phyloP scores from a whole-genome alignment of 1,140 invertebrate species.

The Venustaconcha ellipsiformis region DNA sequence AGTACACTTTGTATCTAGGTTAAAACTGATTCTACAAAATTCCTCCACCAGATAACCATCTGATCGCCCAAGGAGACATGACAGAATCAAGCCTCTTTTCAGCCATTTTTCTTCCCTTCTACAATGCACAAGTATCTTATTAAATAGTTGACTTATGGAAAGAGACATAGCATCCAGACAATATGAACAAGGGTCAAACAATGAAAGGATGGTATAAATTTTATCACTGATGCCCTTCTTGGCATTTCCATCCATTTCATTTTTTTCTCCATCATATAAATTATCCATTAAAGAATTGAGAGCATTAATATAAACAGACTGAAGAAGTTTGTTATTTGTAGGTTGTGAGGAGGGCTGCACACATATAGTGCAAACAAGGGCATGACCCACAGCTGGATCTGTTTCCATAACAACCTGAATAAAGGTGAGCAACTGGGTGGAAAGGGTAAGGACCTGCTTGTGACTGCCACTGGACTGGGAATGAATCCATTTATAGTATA shows the following conservation, averaged over 20 bases:
- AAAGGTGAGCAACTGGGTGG: conserved; percentile 36
- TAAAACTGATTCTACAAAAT: conserved; percentile 51
- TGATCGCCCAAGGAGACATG: conserved; percentile 44
- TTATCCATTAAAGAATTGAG: conserved; percentile 47
- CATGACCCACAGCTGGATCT: conserved; percentile 45
- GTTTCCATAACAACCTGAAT: conserved; percentile 43
- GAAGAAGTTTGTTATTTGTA: conserved; percentile 41
- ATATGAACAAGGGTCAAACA: conserved; percentile 41
- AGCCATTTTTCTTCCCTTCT: conserved; percentile 12
- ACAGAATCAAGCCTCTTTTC: conserved; percentile 37
- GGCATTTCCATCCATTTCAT: conserved; percentile 7
- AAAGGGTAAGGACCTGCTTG: conserved; percentile 24
- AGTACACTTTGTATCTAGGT: conserved; percentile 36
- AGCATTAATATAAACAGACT: conserved; percentile 48
- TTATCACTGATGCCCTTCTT: conserved; percentile 23
- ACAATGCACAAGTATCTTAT: conserved; percentile 45
- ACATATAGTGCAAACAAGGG: conserved; percentile 39
- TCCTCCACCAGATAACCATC: conserved; percentile 50
- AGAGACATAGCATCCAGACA: conserved; percentile 43
- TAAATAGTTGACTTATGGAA: conserved; percentile 48
- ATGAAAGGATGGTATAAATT: conserved; percentile 45
- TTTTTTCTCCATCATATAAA: conserved; percentile 14
- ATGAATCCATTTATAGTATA: conserved; percentile 38
- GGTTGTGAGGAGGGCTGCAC: not conserved
- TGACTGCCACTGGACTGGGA: conserved; percentile 6